Evolutionary conservation across 2,113 vertebrate genomes (phyloP), one percentile per base, ranked within the genome.

Genomic region (Tricholaema leucomelas): DNA sequence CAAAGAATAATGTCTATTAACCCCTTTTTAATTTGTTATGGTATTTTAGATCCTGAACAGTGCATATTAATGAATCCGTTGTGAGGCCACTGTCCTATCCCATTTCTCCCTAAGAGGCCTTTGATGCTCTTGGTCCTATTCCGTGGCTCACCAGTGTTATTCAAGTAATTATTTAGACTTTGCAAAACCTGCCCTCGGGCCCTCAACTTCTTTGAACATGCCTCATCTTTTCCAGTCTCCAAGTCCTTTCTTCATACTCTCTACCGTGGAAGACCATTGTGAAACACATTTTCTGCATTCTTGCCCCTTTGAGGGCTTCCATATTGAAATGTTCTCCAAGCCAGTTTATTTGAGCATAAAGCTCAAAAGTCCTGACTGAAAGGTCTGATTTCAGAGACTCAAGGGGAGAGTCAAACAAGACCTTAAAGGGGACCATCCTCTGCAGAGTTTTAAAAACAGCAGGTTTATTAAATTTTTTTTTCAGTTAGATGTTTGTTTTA

Each of bases 261-360:
- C 75, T 90, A 94, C 63, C 86, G 66, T 87, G 84, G 93, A 93
- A 92, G 81, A 16, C 71, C 91, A 59, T 94, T 95, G 88, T 92
- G 93, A 95, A 94, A 96, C 88, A 84, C 77, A 76, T 91, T 96
- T 96, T 96, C 92, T 92, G 28, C 88, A 87, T 96, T 95, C 84
- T 93, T 91, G 55, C 55, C 55, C 77, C 74, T 90, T 85, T 12
- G 2, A 93, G 93, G 81, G 59, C 93, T 93, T 96, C 90, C 94
- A 93, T 93, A 90, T 73, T 95, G 94, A 93, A 93, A 77, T 87
- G 60, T 80, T 91, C 93, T 94, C 28, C 35, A 64, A 84, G 82
- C 44, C 0, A 4, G 76, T 90, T 75, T 87, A 85, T 76, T 89
- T 75, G 36, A 79, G 63, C n/a, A 66, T 58, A 81, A 95, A 90